Conservation (phyloP, 2,888 invertebrate genomes). For the Pediacus dermestoides region DNA sequence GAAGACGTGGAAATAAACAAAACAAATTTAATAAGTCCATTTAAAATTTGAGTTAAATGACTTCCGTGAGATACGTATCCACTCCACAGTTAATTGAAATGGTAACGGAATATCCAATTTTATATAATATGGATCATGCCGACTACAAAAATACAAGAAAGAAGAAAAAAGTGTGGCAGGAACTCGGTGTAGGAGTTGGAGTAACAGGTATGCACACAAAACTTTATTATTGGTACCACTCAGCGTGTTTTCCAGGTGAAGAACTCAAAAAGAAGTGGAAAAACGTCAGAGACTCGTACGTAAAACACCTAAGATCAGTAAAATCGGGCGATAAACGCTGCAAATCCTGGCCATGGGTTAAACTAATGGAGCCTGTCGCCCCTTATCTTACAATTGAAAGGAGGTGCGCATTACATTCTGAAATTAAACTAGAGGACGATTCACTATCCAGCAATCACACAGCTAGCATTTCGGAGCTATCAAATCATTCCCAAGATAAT, state of each 20-base stretch:
- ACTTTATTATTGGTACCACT: too few species aligned
- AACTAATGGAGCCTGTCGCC: constrained; percentile 6
- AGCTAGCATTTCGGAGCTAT: too few species aligned
- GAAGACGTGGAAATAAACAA: too few species aligned
- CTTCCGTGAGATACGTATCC: too few species aligned
- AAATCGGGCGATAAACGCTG: constrained; percentile 3
- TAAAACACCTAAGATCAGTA: constrained; percentile 6
- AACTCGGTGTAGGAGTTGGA: background rate
- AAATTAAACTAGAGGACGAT: too few species aligned
- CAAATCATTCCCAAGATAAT: too few species aligned
- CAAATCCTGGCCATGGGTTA: constrained; percentile 8
- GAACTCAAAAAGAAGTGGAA: constrained; percentile 10
- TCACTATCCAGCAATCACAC: too few species aligned
- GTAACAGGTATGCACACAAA: too few species aligned
- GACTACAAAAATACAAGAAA: constrained; percentile 13
- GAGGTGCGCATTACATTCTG: too few species aligned
- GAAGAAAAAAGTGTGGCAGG: constrained; percentile 12
- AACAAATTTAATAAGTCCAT: too few species aligned
- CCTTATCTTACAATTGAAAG: too few species aligned
- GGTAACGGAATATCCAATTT: constrained; percentile 4
- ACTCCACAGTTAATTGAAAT: constrained; percentile 4
- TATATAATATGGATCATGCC: constrained; percentile 12
- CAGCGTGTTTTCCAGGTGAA: constrained; percentile 1
- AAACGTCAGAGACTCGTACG: constrained; percentile 7
- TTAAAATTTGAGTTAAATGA: too few species aligned